These are phyloP conservation scores for Menidia menidia DNA, from an alignment of 2,797 vertebrate species.

Conservation along the genomic window DNA sequence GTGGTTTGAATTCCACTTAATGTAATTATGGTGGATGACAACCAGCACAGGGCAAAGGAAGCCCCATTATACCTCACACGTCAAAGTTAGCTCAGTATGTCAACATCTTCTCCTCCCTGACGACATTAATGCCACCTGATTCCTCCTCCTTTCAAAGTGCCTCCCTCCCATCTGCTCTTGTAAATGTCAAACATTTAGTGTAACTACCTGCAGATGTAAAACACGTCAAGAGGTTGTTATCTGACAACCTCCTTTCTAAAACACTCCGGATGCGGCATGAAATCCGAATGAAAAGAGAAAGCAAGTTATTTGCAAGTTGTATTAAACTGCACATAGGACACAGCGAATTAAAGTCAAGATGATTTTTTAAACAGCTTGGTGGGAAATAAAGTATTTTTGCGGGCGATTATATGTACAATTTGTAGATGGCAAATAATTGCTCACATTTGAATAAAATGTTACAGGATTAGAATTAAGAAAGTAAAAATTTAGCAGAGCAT, in stretches of 20 bases:
- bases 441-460: too few relatives aligned
- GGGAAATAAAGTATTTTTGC: too few relatives aligned
- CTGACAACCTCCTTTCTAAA: conserved; percentile 10
- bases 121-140: conserved; percentile 38
- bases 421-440: too few relatives aligned
- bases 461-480: too few relatives aligned
- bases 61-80: conserved; percentile 27
- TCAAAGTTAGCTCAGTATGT: conserved; percentile 31
- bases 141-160: conserved; percentile 38
- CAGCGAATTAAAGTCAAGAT: too few relatives aligned
- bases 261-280: not conserved
- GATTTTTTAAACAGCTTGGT: too few relatives aligned
- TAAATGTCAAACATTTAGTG: conserved; percentile 32
- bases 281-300: not conserved
- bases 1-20: conserved; percentile 31
- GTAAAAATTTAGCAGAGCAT: too few relatives aligned
- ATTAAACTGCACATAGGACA: not conserved
- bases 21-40: conserved; percentile 24
- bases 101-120: conserved; percentile 36
- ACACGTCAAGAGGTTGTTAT: conserved; percentile 34
- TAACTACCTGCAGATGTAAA: conserved; percentile 29
- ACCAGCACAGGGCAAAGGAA: conserved; percentile 9
- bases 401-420: too few relatives aligned
- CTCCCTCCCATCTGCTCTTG: conserved; percentile 24
- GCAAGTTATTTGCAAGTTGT: not conserved